Base-by-base conservation (phyloP, 2,888 invertebrate genomes). In the Strigamia transsilvanica region DNA sequence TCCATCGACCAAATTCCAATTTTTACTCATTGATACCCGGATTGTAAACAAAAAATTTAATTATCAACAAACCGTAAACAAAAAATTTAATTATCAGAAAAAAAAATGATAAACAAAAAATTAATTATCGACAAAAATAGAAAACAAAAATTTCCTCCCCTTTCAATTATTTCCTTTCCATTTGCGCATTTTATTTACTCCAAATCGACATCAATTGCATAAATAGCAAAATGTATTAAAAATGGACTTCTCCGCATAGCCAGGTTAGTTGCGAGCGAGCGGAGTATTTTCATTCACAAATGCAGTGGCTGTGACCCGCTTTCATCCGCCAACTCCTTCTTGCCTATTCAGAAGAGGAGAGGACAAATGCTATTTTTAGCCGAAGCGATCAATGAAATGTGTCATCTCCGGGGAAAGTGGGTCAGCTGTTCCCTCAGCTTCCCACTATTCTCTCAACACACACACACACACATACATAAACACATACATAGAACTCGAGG, bases 381-480 rank as follows among this genome's bases (percentile, higher is more conserved):
- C 21, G 27, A 32, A 32, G 27, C 73, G 73, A 73, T 73, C 73
- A 73, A 73, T 73, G 73, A 73, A 73, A 73, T 73, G 73, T 73
- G 73, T 73, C 73, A 73, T 73, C 73, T 73, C 73, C 73, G 73
- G 73, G 73, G 73, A 73, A 73, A 73, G 73, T 73, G 73, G 73
- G 73, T 73, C 73, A 73, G 73, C 73, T 73, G 73, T 73, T 73
- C 73, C 73, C 73, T 73, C 73, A 73, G 73, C 73, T 27, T 73
- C 73, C 73, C 73, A 12, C 73, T 32, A 73, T 73, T 73, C 73
- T 73, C 73, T 73, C 32, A 73, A 73, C 32, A 32, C 73, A 73
- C 73, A 73, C 32, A 73, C 15, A 3, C 46, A n/a, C 56, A 73
- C 32, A 27, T n/a, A 73, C 27, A 27, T 27, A 27, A 1, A 27